Base-by-base conservation (phyloP, 2,888 invertebrate species). In the Philonicus albiceps region DNA sequence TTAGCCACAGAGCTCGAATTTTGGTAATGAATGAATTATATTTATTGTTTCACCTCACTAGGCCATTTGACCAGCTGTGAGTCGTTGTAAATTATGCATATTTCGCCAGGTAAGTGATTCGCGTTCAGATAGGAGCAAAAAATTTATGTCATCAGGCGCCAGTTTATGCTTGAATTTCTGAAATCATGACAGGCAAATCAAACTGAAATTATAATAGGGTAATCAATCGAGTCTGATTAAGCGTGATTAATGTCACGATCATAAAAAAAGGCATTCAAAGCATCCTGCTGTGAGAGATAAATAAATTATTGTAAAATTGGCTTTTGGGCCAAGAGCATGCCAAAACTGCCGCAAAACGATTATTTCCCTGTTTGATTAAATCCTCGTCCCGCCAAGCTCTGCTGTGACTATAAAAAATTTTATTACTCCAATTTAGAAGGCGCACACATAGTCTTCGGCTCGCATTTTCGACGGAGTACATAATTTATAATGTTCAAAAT, bases 131-230 rank as follows among this genome's bases (percentile, higher is more conserved):
- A 80, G n/a, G 16, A 43, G n/a, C 27, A 30, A 80, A 27, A 80
- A 80, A 80, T 80, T 80, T 27, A 53, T 80, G 80, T 80, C 80
- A 53, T 80, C 49, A 80, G 80, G 80, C 80, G 80, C 80, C 80
- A 49, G 80, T 80, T 80, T 80, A 53, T 49, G n/a, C 7, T 13
- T 30, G 53, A 80, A 27, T 53, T 80, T 80, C 80, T 30, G 53
- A 2, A 80, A 49, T 80, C 80, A 80, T 49, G 80, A n/a, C 30
- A 80, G 31, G 53, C 16, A n/a, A 80, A n/a, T 76, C 34, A 22
- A 80, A 30, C 49, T 22, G 80, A 27, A 80, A 43, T 30, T 53
- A 19, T 27, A 31, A 49, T 74, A 53, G 31, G 53, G 43, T 80
- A 80, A 80, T 80, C 53, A 53, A 53, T 53, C 31, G 43, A 30